phyloP scores from a whole-genome alignment of 2,797 vertebrate genomes.

The Emys orbicularis region DNA sequence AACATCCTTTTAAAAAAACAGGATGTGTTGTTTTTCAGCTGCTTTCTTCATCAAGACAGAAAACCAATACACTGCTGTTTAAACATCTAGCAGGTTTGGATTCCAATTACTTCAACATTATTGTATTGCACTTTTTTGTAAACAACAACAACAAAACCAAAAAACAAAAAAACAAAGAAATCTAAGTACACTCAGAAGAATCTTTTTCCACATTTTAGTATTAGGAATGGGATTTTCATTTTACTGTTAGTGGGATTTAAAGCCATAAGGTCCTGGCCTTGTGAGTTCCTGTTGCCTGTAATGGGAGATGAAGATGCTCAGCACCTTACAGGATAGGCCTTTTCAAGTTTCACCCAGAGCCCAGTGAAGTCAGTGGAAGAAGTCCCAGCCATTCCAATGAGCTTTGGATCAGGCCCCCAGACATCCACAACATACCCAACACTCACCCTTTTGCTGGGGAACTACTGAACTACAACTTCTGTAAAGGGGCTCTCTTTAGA shows the following conservation, averaged over 20 bases:
- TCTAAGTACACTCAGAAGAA: not conserved
- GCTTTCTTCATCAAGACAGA: not conserved
- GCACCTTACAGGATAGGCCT: not conserved
- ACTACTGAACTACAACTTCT: not conserved
- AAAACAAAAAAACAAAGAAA: too few species aligned
- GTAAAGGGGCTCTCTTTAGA: not conserved
- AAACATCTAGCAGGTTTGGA: not conserved
- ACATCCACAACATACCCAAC: not conserved
- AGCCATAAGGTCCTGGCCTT: not conserved
- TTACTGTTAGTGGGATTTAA: too few species aligned
- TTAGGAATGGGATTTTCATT: too few species aligned
- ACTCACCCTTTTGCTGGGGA: not conserved
- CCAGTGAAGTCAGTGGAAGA: not conserved
- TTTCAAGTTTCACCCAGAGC: not conserved
- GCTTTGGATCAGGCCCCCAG: not conserved
- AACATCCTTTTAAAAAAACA: not conserved
- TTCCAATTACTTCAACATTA: too few species aligned
- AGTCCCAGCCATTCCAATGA: not conserved
- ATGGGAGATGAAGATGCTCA: not conserved
- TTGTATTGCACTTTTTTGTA: too few species aligned
- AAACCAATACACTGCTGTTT: not conserved
- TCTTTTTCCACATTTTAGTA: not conserved
- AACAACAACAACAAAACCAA: too few species aligned
- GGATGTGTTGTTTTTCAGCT: not conserved
- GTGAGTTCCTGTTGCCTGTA: not conserved